phyloP scores from a whole-genome alignment of 1,140 invertebrate species.

The Aplysia californica region DNA sequence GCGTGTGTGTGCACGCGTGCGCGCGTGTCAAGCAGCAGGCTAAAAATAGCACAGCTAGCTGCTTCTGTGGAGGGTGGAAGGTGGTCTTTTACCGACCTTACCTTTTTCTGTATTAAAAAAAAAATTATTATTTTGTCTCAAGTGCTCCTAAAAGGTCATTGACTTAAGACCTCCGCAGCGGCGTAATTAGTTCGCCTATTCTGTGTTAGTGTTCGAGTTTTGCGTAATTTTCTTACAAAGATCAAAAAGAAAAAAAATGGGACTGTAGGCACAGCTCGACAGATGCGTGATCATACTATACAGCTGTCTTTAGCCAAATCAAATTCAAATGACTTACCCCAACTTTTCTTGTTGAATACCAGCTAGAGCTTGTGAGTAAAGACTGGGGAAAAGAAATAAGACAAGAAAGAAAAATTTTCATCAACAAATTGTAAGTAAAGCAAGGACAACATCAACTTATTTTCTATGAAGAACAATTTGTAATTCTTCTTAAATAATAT shows the following conservation, averaged over 20 bases:
- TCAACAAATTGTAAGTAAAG: neutral
- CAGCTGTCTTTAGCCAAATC: no score
- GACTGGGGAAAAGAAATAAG: conserved; percentile 8
- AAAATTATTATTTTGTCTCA: no score
- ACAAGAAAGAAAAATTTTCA: neutral
- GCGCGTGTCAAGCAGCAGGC: no score
- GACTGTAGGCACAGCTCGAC: neutral
- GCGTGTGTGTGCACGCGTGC: no score
- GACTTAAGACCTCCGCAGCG: neutral
- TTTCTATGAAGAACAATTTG: neutral
- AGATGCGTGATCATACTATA: no score
- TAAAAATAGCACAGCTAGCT: no score
- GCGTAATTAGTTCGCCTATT: neutral
- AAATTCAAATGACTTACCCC: no score
- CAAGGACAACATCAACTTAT: neutral
- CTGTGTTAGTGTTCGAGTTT: neutral
- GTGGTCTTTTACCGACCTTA: no score
- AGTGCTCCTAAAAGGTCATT: no score
- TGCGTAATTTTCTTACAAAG: neutral
- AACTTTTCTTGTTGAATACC: conserved; percentile 32
- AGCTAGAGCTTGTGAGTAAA: conserved; percentile 1
- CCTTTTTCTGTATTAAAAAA: no score
- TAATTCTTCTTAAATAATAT: neutral
- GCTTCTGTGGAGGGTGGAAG: no score
- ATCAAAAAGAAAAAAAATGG: neutral